Evolutionary conservation across 2,797 vertebrate genomes (phyloP), one percentile per base, ranked within the genome.

Genomic region (Coreius guichenoti): DNA sequence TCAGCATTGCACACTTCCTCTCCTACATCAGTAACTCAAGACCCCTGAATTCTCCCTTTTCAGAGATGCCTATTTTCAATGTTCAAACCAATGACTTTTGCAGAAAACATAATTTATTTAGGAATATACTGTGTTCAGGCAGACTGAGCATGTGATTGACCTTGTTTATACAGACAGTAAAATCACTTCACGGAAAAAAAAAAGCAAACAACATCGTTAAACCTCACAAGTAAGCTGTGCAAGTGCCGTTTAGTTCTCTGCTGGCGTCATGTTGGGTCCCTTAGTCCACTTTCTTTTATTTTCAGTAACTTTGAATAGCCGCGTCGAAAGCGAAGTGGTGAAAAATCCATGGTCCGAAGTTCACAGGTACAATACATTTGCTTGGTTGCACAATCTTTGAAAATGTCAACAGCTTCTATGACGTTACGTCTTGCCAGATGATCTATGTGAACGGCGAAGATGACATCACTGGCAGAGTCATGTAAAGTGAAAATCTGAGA

Each of bases 41-140:
- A 36, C 7, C 23, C 39, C 19, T 23, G 1, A 68, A 54, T 19
- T 6, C 58, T 68, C 17, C 33, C 8, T 43, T 29, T 33, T 69
- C 47, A 69, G 21, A 81, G 17, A 23, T 93, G 93, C 92, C 93
- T 93, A 93, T 94, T 91, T 90, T 80, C 77, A 73, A 36, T 49
- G 68, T 80, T 74, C 56, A 85, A 80, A 39, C 77, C 69, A 80
- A 29, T 39, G 65, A 36, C 23, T 33, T 74, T 85, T 80, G 77
- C 84, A 65, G 68, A 85, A 85, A 85, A 85, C 84, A 81, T 81
- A 79, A 85, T 85, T 85, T 85, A 85, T 85, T 85, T 80, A 80
- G 84, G 94, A 95, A 95, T 91, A 92, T 93, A 93, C 91, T 91
- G 93, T 93, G 93, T 94, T 93, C 94, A 95, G 92, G 94, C 94